Evolutionary conservation across 2,113 vertebrate genomes (phyloP).

Genomic region (Antechinus flavipes): DNA sequence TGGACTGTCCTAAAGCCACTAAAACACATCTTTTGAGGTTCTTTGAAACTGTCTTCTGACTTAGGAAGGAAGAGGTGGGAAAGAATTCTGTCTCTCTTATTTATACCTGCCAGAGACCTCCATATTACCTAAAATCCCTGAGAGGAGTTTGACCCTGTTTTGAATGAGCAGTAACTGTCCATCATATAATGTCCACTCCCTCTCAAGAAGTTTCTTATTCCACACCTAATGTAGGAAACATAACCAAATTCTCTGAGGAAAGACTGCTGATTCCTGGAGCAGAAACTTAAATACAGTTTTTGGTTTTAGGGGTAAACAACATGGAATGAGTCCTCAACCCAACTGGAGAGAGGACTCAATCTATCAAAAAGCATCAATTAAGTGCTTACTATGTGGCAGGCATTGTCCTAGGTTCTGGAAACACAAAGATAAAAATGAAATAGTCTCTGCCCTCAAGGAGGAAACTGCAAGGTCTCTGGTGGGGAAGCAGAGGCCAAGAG

Average conservation of each 20-base stretch:
- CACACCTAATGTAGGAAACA: background rate
- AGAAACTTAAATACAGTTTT: background rate
- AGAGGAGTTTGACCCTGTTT: background rate
- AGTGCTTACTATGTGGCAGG: background rate
- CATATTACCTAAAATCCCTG: background rate
- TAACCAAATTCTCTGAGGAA: background rate
- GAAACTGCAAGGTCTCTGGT: background rate
- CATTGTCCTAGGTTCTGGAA: background rate
- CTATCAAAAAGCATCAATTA: background rate
- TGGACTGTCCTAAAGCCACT: background rate
- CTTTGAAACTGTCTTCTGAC: background rate
- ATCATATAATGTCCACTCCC: background rate
- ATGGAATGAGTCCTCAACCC: background rate
- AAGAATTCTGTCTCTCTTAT: background rate
- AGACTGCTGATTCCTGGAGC: background rate
- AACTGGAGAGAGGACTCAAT: background rate
- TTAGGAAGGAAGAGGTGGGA: background rate
- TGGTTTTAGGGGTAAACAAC: background rate
- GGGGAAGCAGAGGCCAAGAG: background rate
- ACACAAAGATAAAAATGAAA: background rate
- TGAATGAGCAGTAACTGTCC: background rate
- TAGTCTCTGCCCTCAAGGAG: background rate
- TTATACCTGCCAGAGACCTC: background rate
- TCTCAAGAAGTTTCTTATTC: background rate
- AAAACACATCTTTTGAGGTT: slow-evolving; percentile 1